Base-by-base conservation (phyloP, 2,797 vertebrate genomes). In the Lepidocolaptes lacrymiger region DNA sequence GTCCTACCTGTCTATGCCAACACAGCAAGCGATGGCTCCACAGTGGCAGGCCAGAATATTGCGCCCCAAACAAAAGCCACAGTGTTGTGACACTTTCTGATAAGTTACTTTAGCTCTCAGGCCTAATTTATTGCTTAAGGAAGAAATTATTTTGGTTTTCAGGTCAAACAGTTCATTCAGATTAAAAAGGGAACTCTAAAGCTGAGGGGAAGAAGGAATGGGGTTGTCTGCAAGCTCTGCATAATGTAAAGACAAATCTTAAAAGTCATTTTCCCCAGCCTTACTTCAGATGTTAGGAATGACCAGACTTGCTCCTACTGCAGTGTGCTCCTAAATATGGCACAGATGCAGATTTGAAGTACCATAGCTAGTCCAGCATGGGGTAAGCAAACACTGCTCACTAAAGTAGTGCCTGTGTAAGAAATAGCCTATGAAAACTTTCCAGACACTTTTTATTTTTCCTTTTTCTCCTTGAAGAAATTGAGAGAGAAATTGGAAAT, bases 261-360 rank as follows among this genome's bases (percentile, higher is more conserved):
- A n/a, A 72, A n/a, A 16, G 10, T 37, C 0, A 2, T 54, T 92
- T 64, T 24, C 55, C 21, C 10, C 21, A 1, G 0, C 20, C 36
- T 89, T 55, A 49, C 54, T 66, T 36, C 28, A 52, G 62, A 56
- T 23, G 8, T 71, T 83, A 67, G n/a, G 39, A 80, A 59, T 39
- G 52, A 63, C 24, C 28, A 32, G 34, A 44, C 19, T 64, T 36
- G 32, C 41, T 91, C 34, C 39, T 72, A 7, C n/a, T 48, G 52
- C 37, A 55, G 7, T 5, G 22, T 69, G 22, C 62, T 82, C 49
- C 61, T 36, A 34, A 56, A 64, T 1, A 64, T 1, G 13, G 69
- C 20, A 9, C 54, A 63, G 54, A 15, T 30, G 39, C 48, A 66
- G 41, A 81, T 66, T 12, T 37, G 32, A 94, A 86, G 36, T 46